A percentile compares a stretch with the other conserved stretches of the same genome.
Evolutionary conservation across 1,140 invertebrate genomes (phyloP).

Genomic region (Sarcophaga peregrina): DNA sequence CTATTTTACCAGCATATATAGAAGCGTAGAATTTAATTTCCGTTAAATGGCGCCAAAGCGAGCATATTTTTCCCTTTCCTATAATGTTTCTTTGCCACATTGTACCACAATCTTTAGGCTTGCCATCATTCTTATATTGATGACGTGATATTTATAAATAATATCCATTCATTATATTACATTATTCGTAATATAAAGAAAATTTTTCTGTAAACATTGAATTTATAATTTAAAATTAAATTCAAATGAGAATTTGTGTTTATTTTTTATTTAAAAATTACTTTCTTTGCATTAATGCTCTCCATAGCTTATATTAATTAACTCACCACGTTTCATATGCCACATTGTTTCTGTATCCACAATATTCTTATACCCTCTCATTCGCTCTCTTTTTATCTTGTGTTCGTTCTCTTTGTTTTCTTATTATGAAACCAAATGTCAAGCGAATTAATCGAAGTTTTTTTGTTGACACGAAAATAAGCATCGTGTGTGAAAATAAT

Average conservation of each 20-base stretch:
- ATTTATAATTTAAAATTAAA: background rate
- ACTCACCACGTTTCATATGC: conserved; percentile 28
- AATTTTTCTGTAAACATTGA: too few species aligned
- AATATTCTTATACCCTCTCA: background rate
- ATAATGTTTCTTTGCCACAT: background rate
- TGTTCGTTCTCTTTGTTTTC: conserved; percentile 16
- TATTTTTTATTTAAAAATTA: background rate
- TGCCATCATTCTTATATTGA: background rate
- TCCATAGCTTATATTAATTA: background rate
- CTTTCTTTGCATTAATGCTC: background rate
- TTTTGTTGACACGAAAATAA: background rate
- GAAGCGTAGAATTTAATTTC: background rate
- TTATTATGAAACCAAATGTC: conserved; percentile 24
- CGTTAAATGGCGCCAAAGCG: conserved; percentile 5
- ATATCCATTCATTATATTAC: too few species aligned
- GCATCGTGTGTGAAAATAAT: conserved; percentile 4
- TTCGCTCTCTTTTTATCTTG: background rate
- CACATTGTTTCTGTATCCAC: background rate
- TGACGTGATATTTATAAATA: too few species aligned
- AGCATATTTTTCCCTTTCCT: conserved; percentile 3
- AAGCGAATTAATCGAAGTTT: conserved; percentile 20
- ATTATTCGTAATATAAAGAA: too few species aligned
- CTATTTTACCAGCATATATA: too few species aligned
- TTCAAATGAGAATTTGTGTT: background rate
- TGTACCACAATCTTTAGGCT: background rate